Percentiles rank a stretch among this genome's conserved stretches.
Evolutionary conservation across 2,797 vertebrate species (phyloP).

Genomic region (Parambassis ranga): DNA sequence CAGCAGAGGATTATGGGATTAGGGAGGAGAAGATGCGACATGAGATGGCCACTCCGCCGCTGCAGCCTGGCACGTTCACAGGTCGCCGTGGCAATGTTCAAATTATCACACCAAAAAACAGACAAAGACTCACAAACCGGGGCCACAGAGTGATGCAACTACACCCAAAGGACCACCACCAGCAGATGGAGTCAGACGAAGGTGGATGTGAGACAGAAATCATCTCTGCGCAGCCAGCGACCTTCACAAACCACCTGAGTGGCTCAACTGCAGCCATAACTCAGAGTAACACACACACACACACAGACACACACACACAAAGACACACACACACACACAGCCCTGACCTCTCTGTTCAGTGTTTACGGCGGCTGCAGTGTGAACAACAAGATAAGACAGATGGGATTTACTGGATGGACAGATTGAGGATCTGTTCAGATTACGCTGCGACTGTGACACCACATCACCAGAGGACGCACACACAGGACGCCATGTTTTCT

Average conservation of each 20-base stretch:
- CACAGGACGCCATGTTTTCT: background rate
- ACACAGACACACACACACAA: background rate
- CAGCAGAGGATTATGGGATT: conserved; percentile 66
- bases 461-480: background rate
- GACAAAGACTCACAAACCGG: too few relatives aligned
- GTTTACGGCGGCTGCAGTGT: background rate
- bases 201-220: background rate
- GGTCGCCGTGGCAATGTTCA: background rate
- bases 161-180: too few relatives aligned
- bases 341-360: background rate
- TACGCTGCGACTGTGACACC: too few relatives aligned
- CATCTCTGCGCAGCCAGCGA: background rate
- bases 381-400: conserved; percentile 27
- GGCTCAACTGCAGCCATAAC: conserved; percentile 34
- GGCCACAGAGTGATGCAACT: too few relatives aligned
- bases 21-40: conserved; percentile 49
- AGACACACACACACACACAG: background rate
- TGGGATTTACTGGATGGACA: conserved; percentile 20
- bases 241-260: conserved; percentile 34
- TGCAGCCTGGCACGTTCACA: background rate
- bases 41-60: conserved; percentile 66
- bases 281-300: conserved; percentile 21
- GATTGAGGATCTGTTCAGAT: conserved; percentile 26
- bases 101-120: too few relatives aligned
- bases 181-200: too few relatives aligned